These are phyloP conservation scores for Platerodrilus igneus DNA, from an alignment of 2,888 invertebrate genomes.

Conservation along the genomic window DNA sequence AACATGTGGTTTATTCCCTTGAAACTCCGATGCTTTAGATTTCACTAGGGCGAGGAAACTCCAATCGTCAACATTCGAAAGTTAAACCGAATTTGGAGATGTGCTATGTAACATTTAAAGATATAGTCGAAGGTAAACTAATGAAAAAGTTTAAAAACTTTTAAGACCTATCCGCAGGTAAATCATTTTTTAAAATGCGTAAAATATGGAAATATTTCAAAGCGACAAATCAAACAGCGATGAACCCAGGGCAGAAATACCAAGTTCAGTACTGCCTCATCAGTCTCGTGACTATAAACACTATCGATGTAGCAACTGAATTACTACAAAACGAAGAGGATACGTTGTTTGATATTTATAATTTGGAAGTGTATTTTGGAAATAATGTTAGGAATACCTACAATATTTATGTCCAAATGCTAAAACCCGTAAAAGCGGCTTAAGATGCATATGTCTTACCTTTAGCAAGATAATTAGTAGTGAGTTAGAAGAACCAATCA, in stretches of 20 bases:
- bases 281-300: no score
- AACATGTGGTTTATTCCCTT: constrained; percentile 23
- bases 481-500: no score
- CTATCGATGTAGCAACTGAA: no score
- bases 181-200: not conserved
- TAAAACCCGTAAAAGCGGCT: no score
- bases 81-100: not conserved
- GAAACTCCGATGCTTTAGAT: constrained; percentile 14
- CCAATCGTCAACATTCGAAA: not conserved
- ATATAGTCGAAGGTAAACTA: not conserved
- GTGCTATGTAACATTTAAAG: not conserved
- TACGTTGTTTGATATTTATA: not conserved
- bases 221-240: not conserved
- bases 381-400: no score
- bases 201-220: not conserved
- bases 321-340: no score
- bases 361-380: not conserved
- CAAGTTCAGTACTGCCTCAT: no score
- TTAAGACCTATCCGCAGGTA: not conserved
- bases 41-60: not conserved
- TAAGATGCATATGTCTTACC: no score
- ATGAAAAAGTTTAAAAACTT: not conserved
- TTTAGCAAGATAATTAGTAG: no score
- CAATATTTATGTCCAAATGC: no score
- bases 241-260: no score